Evolutionary conservation across 2,797 vertebrate species (phyloP).

Genomic region (Mionectes olivaceus): DNA sequence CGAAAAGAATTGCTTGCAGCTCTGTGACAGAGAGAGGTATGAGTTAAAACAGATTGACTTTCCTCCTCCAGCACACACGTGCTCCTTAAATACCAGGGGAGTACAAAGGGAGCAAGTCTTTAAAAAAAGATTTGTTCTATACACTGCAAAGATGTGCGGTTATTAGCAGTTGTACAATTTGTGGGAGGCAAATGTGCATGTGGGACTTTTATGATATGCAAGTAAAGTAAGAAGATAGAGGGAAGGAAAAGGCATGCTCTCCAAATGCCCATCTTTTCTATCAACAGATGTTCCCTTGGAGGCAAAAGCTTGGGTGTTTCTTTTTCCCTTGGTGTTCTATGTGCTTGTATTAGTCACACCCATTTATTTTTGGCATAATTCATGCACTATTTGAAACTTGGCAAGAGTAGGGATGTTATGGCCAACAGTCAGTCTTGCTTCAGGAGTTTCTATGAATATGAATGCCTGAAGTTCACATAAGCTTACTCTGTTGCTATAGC

Average conservation of each 20-base stretch:
- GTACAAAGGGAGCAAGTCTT: constrained; percentile 73
- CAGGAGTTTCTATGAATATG: constrained; percentile 82
- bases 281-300: constrained; percentile 77
- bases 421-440: constrained; percentile 83
- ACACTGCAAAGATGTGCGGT: constrained; percentile 70
- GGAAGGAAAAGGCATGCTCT: constrained; percentile 39
- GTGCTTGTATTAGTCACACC: constrained; percentile 81
- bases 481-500: constrained; percentile 77
- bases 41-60: constrained; percentile 72
- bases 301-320: constrained; percentile 69
- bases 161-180: constrained; percentile 73
- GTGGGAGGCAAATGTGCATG: constrained; percentile 72
- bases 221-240: constrained; percentile 74
- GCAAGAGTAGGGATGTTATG: constrained; percentile 73
- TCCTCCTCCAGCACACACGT: constrained; percentile 52
- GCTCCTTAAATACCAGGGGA: constrained; percentile 71
- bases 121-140: constrained; percentile 69
- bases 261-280: constrained; percentile 70
- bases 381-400: constrained; percentile 79
- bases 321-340: constrained; percentile 63
- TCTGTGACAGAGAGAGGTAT: constrained; percentile 20
- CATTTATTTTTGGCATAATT: constrained; percentile 83
- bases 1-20: constrained; percentile 32
- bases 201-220: constrained; percentile 75
- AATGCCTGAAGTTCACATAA: constrained; percentile 81